A percentile compares a stretch with the other conserved stretches of the same genome.
Evolutionary conservation across 92 coral and sea anemone genomes (phyloP).

Genomic region (Heteractis magnifica): DNA sequence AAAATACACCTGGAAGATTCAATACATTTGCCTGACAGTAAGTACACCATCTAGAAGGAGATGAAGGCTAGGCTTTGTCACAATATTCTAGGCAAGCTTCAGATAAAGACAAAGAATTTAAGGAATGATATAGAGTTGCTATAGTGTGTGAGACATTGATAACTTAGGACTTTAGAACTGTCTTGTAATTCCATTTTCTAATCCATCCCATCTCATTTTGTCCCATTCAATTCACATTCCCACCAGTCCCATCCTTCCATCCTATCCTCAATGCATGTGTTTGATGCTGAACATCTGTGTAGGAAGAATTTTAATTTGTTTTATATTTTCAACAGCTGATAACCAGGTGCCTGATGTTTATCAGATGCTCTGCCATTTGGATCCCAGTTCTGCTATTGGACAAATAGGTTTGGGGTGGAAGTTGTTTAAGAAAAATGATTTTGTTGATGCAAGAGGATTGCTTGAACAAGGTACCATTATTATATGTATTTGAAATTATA

Average conservation of each 20-base stretch:
- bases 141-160: no score
- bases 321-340: neutral
- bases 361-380: conserved; percentile 60
- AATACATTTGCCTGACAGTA: conserved; percentile 17
- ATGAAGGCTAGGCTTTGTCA: no score
- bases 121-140: no score
- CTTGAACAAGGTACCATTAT: conserved; percentile 54
- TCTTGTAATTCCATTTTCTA: neutral
- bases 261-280: neutral
- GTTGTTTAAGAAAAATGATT: conserved; percentile 48
- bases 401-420: conserved; percentile 74
- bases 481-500: neutral
- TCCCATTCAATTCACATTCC: neutral
- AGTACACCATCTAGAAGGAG: neutral
- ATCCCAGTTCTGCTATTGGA: conserved; percentile 71
- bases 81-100: no score
- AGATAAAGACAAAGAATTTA: no score
- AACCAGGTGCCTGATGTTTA: conserved; percentile 44
- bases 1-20: conserved; percentile 44
- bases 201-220: neutral
- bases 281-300: neutral
- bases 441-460: conserved; percentile 40
- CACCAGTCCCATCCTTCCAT: no score
- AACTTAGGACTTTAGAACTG: no score
- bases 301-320: neutral